Base-by-base conservation (phyloP, 2,113 vertebrate species). In the Elephantulus edwardii region DNA sequence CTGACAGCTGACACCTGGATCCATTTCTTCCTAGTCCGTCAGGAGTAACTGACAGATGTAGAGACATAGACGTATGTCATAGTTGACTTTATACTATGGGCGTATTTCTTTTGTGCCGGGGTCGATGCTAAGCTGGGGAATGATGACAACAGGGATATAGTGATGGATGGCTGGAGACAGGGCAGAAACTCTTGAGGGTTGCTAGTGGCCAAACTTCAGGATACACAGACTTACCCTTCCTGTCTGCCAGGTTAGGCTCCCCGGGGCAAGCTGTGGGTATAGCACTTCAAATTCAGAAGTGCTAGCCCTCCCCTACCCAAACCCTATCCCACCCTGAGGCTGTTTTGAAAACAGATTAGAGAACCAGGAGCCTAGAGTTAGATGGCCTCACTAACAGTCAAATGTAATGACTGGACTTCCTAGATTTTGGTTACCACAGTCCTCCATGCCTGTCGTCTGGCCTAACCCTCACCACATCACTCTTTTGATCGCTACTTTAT, bases 1-100 rank as follows among this genome's bases (percentile, higher is more conserved):
- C 11, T 20, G 5, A 2, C 30, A 38, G 46, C 48, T 19, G 19
- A 48, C 13, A 0, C 5, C 3, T 10, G 66, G 75, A 42, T 16
- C 24, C 1, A 0, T 46, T 58, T 46, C 42, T 71, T 30, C n/a
- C n/a, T 2, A 0, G 30, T 6, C 6, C 5, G 16, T 7, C 0
- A 30, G 50, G 7, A 3, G 9, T 24, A 35, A 19, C 35, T 14
- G 72, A 4, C 16, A 6, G 8, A 4, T 6, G 11, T 14, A 38
- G 38, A 40, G 64, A 28, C 4, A 2, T 6, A 26, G 52, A 0
- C 0, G 2, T 0, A 0, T 56, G 22, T 13, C 5, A 5, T 35
- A 5, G 8, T 1, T 5, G 26, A n/a, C 1, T 1, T 33, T 62
- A 22, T 26, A 7, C 1, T 17, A 6, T 4, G n/a, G n/a, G n/a